These are phyloP conservation scores for Calcarius lapponicus DNA, from an alignment of 2,797 vertebrate genomes.

Conservation along the genomic window DNA sequence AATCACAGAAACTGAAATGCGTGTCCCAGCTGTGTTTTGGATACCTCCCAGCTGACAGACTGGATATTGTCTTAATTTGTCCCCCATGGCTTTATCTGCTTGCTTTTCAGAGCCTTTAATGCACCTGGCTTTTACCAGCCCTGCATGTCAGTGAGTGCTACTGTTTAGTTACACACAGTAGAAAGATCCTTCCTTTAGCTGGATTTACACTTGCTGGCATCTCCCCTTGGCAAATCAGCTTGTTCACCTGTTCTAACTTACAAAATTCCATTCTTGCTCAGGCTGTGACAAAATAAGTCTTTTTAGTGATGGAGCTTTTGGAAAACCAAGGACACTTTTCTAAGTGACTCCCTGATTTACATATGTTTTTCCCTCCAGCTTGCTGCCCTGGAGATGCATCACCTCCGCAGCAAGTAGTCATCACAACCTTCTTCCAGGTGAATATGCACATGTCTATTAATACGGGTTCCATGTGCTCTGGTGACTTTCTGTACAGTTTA, in stretches of 20 bases:
- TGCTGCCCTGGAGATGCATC: background rate
- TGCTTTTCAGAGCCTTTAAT: background rate
- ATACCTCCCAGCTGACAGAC: background rate
- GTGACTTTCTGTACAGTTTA: background rate
- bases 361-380: background rate
- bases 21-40: background rate
- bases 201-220: background rate
- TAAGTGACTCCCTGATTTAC: background rate
- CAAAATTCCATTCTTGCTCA: background rate
- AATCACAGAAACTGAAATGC: background rate
- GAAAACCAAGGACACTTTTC: background rate
- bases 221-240: background rate
- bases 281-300: background rate
- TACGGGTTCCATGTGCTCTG: fast-evolving
- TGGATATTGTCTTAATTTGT: background rate
- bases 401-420: background rate
- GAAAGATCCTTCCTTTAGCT: background rate
- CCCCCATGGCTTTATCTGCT: background rate
- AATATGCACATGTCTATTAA: background rate
- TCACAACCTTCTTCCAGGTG: background rate
- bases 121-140: background rate
- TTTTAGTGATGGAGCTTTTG: background rate
- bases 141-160: background rate
- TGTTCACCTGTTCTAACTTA: background rate
- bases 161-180: fast-evolving